A percentile compares a stretch with the other conserved stretches of the same genome.
Conservation (phyloP, 2,797 vertebrate species). For the Myripristis murdjan region DNA sequence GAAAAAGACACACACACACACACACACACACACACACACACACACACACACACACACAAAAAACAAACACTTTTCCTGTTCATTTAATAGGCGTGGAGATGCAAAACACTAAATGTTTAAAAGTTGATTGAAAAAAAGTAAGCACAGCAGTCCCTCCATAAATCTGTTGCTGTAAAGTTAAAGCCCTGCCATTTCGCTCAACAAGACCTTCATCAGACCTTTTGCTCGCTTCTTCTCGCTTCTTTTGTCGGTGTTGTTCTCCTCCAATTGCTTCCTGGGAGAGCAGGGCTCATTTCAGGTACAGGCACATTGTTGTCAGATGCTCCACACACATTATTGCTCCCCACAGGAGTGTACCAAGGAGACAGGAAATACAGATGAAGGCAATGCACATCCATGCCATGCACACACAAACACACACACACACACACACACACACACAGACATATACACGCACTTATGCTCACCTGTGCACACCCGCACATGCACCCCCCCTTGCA, state of each 20-base stretch:
- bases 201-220: constrained; percentile 35
- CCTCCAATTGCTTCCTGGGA: constrained; percentile 30
- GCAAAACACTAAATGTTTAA: constrained; percentile 47
- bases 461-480: constrained; percentile 36
- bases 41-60: background rate
- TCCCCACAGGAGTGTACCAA: constrained; percentile 24
- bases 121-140: constrained; percentile 49
- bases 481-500: no score
- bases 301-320: constrained; percentile 6
- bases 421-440: constrained; percentile 21
- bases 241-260: constrained; percentile 30
- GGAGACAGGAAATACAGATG: background rate
- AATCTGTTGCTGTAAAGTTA: constrained; percentile 47
- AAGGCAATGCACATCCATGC: constrained; percentile 4
- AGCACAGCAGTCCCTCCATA: constrained; percentile 19
- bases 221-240: constrained; percentile 20
- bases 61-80: background rate
- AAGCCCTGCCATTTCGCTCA: constrained; percentile 28
- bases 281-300: constrained; percentile 51
- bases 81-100: constrained; percentile 24
- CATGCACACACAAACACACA: constrained; percentile 23
- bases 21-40: constrained; percentile 15
- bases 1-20: constrained; percentile 13
- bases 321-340: constrained; percentile 18
- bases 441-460: background rate